Percentiles rank a stretch among this genome's conserved stretches.
phyloP scores from a whole-genome alignment of 2,797 vertebrate genomes.

The Sphenopsis melanotis region DNA sequence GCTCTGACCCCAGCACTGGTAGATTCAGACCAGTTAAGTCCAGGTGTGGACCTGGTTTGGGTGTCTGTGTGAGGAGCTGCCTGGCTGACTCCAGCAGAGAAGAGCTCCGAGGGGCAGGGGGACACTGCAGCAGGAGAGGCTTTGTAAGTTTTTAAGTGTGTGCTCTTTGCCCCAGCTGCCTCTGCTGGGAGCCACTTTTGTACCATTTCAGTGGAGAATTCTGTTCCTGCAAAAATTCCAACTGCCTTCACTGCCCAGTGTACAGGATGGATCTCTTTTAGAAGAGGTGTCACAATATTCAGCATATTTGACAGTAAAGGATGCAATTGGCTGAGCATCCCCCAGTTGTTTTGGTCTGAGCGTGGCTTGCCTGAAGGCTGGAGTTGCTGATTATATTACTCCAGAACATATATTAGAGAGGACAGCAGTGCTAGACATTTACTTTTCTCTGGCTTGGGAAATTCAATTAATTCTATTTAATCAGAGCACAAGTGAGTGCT shows the following conservation, averaged over 20 bases:
- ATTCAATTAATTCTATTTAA: constrained; percentile 30
- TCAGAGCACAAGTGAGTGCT: neutral
- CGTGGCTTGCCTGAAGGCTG: neutral
- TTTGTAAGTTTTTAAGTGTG: neutral
- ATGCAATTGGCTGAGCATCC: neutral
- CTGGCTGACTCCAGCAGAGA: neutral
- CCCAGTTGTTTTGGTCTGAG: neutral
- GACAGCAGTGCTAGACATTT: constrained; percentile 10
- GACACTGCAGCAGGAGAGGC: neutral
- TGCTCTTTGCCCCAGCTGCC: neutral
- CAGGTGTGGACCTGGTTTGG: neutral
- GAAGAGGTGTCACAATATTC: neutral
- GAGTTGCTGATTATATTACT: neutral
- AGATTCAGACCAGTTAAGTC: neutral
- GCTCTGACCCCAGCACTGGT: neutral
- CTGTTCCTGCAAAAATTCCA: neutral
- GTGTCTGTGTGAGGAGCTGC: neutral
- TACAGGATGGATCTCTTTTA: accelerated
- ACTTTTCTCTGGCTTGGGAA: constrained; percentile 2
- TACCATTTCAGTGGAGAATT: neutral
- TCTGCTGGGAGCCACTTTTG: neutral
- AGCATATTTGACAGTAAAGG: neutral
- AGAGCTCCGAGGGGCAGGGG: neutral
- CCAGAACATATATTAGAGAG: neutral
- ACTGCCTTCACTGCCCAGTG: neutral